phyloP scores from a whole-genome alignment of 2,113 vertebrate species.

The Hyaena hyaena region DNA sequence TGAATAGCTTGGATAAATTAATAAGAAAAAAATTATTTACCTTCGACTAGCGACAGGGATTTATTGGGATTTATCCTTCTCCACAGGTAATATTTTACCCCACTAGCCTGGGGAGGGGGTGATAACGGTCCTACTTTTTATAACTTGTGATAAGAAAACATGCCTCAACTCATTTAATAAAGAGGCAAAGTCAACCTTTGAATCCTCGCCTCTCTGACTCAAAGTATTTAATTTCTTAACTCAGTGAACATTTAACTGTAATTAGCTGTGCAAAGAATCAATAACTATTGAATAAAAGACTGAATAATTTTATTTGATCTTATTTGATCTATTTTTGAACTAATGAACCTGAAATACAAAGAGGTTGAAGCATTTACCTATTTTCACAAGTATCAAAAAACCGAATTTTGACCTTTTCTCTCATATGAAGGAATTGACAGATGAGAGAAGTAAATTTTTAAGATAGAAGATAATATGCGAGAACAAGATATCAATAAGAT shows the following conservation, averaged over 20 bases:
- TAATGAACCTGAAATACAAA: not conserved
- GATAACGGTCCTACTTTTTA: not conserved
- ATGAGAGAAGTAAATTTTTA: not conserved
- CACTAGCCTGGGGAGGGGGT: fast-evolving
- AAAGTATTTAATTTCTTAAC: not conserved
- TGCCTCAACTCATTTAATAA: not conserved
- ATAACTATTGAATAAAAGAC: not conserved
- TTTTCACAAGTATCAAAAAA: not conserved
- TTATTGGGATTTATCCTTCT: not conserved
- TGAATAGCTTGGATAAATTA: not conserved
- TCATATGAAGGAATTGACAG: not conserved
- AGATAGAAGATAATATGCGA: not conserved
- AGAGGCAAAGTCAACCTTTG: not conserved
- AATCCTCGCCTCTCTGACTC: not conserved
- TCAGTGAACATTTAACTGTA: not conserved
- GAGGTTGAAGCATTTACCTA: not conserved
- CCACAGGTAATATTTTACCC: not conserved
- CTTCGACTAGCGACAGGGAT: too few species aligned
- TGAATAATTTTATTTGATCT: not conserved
- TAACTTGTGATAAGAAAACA: not conserved
- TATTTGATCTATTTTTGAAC: constrained; percentile 15
- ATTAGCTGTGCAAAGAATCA: not conserved
- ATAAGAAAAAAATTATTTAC: not conserved
- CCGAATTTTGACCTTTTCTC: not conserved
- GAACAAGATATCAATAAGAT: not conserved